These are phyloP conservation scores for Tiaroga cobitis DNA, from an alignment of 2,797 vertebrate species.

Conservation along the genomic window DNA sequence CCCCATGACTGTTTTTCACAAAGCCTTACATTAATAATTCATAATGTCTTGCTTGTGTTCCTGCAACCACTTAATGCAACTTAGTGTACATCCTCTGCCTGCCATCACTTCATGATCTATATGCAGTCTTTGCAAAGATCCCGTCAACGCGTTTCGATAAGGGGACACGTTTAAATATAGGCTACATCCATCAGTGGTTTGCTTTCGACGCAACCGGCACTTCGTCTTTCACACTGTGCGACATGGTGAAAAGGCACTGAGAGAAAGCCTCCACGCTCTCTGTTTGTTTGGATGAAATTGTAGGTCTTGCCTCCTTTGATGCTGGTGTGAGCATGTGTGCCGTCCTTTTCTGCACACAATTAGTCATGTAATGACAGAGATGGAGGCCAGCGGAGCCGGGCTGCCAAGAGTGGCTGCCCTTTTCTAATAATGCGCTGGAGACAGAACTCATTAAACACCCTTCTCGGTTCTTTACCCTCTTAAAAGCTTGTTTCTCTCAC, in stretches of 20 bases:
- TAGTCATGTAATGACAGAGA: slow-evolving; percentile 50
- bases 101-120: background rate
- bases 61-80: slow-evolving; percentile 45
- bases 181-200: slow-evolving; percentile 14
- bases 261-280: slow-evolving; percentile 16
- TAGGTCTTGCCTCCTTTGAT: slow-evolving; percentile 50
- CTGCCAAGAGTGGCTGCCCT: slow-evolving; percentile 25
- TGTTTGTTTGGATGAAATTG: slow-evolving; percentile 61
- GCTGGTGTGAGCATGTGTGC: slow-evolving; percentile 32
- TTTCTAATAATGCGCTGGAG: slow-evolving; percentile 15
- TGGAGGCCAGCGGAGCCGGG: background rate
- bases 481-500: slow-evolving; percentile 37
- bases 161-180: slow-evolving; percentile 20
- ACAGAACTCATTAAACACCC: slow-evolving; percentile 26
- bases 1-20: slow-evolving; percentile 24
- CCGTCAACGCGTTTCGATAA: slow-evolving; percentile 1
- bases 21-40: slow-evolving; percentile 40
- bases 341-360: slow-evolving; percentile 35
- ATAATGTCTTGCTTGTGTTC: slow-evolving; percentile 45
- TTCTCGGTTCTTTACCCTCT: slow-evolving; percentile 33
- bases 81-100: slow-evolving; percentile 21
- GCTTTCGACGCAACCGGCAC: background rate
- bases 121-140: slow-evolving; percentile 3
- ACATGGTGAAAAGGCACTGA: slow-evolving; percentile 1
- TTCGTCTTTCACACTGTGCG: slow-evolving; percentile 13